A percentile compares a stretch with the other conserved stretches of the same genome.
These are phyloP conservation scores for Amphiprion clarkii DNA, from an alignment of 2,797 vertebrate species.

Conservation along the genomic window DNA sequence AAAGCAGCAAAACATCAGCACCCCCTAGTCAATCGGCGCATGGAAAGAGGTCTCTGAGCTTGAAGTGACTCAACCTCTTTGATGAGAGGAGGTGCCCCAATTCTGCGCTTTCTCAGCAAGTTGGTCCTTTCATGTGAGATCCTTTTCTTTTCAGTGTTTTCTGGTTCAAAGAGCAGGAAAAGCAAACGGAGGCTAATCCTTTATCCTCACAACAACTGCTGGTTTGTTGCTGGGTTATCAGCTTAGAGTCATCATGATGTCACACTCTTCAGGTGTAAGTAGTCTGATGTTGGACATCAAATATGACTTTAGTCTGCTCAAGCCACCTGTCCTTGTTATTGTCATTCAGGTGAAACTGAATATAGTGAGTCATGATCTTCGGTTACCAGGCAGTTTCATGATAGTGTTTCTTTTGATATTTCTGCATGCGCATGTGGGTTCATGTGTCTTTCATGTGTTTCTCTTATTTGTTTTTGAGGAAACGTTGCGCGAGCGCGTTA, in stretches of 20 bases:
- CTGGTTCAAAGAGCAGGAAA: conserved; percentile 81
- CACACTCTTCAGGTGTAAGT: conserved; percentile 74
- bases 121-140: conserved; percentile 76
- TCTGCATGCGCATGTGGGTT: background rate
- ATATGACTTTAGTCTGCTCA: conserved; percentile 72
- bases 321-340: conserved; percentile 71
- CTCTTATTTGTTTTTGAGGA: conserved; percentile 14
- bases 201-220: conserved; percentile 75
- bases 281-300: conserved; percentile 80
- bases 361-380: conserved; percentile 56
- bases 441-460: conserved; percentile 6
- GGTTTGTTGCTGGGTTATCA: conserved; percentile 77
- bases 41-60: conserved; percentile 41
- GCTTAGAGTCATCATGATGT: conserved; percentile 78
- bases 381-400: conserved; percentile 33
- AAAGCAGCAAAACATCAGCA: conserved; percentile 26
- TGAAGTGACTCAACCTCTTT: conserved; percentile 78
- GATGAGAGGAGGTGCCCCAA: conserved; percentile 61
- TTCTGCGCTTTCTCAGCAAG: conserved; percentile 75
- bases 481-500: conserved; percentile 26
- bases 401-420: conserved; percentile 39
- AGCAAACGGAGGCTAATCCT: conserved; percentile 75
- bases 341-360: conserved; percentile 62
- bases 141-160: conserved; percentile 68
- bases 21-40: conserved; percentile 16